Evolutionary conservation across 2,888 invertebrate species (phyloP).

Genomic region (Incurvaria masculella): DNA sequence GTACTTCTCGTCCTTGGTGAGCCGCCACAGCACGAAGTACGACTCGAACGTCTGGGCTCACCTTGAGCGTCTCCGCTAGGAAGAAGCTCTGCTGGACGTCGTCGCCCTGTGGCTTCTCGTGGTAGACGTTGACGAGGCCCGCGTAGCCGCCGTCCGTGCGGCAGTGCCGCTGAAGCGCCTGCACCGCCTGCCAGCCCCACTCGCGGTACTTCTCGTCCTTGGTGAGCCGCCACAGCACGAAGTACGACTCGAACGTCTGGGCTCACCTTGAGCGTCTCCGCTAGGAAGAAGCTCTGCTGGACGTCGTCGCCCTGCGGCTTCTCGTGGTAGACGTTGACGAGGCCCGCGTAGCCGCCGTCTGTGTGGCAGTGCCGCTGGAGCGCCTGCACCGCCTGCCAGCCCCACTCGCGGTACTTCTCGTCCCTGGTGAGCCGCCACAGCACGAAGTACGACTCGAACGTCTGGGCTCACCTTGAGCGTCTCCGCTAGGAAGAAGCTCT

Average conservation of each 20-base stretch:
- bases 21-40: constrained; percentile 95
- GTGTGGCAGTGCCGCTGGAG: constrained; percentile 91
- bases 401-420: constrained; percentile 97
- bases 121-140: constrained; percentile 93
- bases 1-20: constrained; percentile 95
- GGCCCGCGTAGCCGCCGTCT: constrained; percentile 90
- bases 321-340: constrained; percentile 89
- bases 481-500: constrained; percentile 98
- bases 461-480: constrained; percentile 93
- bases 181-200: constrained; percentile 99
- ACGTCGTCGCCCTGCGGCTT: constrained; percentile 92
- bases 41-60: constrained; percentile 89
- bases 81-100: constrained; percentile 99
- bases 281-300: constrained; percentile 98
- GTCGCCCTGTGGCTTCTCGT: constrained; percentile 79
- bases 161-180: constrained; percentile 93
- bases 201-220: constrained; percentile 95
- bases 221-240: constrained; percentile 95
- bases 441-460: constrained; percentile 95
- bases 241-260: constrained; percentile 97
- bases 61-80: constrained; percentile 97
- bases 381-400: constrained; percentile 97
- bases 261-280: constrained; percentile 93
- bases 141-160: constrained; percentile 91
- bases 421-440: constrained; percentile 96